Evolutionary conservation across 2,888 invertebrate species (phyloP).

Genomic region (Mythimna lalbum): DNA sequence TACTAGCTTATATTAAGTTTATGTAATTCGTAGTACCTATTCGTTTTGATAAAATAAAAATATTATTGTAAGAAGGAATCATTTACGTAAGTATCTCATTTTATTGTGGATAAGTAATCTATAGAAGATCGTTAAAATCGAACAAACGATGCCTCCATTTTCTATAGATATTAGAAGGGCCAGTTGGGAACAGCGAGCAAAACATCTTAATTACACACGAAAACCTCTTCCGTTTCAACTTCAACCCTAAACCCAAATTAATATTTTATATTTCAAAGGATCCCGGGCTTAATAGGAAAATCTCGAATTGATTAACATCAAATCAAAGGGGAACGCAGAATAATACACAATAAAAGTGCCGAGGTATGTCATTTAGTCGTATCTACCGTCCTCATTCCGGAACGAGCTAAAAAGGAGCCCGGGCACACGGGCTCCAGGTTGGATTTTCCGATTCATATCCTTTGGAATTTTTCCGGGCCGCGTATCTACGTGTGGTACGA

Average conservation of each 20-base stretch:
- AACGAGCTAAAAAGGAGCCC: constrained; percentile 60
- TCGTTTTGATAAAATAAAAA: too few relatives aligned
- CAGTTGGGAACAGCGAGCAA: constrained; percentile 18
- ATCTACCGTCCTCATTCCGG: constrained; percentile 54
- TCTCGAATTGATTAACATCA: constrained; percentile 59
- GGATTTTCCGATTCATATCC: constrained; percentile 74
- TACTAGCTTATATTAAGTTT: too few relatives aligned
- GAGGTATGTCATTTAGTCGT: constrained; percentile 62
- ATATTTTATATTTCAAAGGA: constrained; percentile 55
- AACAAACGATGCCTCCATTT: not conserved
- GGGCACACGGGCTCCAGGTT: constrained; percentile 30
- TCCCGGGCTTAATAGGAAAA: constrained; percentile 45
- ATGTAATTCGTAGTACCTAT: too few relatives aligned
- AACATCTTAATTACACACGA: constrained; percentile 45
- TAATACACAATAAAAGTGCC: constrained; percentile 59
- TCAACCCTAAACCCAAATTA: constrained; percentile 49
- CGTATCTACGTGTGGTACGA: constrained; percentile 63
- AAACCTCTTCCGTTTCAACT: constrained; percentile 40
- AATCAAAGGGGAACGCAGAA: constrained; percentile 56
- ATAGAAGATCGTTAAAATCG: not conserved
- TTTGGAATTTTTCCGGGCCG: constrained; percentile 66
- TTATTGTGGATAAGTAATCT: constrained; percentile 1
- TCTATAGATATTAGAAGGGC: constrained; percentile 4
- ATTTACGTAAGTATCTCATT: not conserved
- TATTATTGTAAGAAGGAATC: not conserved